Base-by-base conservation (phyloP, 2,113 vertebrate genomes). In the Syngnathoides biaculeatus region DNA sequence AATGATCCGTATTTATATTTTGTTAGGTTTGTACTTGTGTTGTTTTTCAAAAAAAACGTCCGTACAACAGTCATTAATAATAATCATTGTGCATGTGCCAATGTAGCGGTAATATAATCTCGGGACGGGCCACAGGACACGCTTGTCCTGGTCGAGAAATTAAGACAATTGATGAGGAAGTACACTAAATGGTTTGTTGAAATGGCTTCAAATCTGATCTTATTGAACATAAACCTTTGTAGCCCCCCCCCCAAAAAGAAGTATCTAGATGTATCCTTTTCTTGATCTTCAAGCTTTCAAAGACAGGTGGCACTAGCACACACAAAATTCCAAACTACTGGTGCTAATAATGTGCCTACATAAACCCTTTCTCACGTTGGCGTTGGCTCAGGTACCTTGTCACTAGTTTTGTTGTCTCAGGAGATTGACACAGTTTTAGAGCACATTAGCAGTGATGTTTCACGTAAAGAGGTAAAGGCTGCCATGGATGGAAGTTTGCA, bases 391-490 rank as follows among this genome's bases (percentile, higher is more conserved):
- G 72, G 64, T 85, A 72, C 73, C 56, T 63, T 66, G 83, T 87
- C 83, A 79, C 75, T 80, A 80, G 48, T 43, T 69, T 70, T 68
- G 80, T 76, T 80, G 50, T 77, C 81, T 82, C 89, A 79, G 83
- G 30, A 35, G 30, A 6, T 35, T 35, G 52, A 66, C 58, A 52
- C 66, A 10, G 64, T 83, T 81, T 83, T 82, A 78, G 73, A 73
- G 69, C 71, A 75, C 80, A 81, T 75, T 71, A 72, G 73, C 73
- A 75, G 88, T 67, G 78, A 83, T 43, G 45, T 71, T 48, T 82
- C 67, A 79, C 63, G 81, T 88, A 84, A 80, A 80, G 79, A 83
- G 77, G 69, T 72, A 85, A 75, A 80, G 66, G 79, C 81, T 85
- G 81, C 71, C 85, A 77, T 84, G 80, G 79, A 80, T 79, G 72